A percentile compares a stretch with the other conserved stretches of the same genome.
These are phyloP conservation scores for Cyanistes caeruleus DNA, from an alignment of 2,113 vertebrate genomes.

Conservation along the genomic window DNA sequence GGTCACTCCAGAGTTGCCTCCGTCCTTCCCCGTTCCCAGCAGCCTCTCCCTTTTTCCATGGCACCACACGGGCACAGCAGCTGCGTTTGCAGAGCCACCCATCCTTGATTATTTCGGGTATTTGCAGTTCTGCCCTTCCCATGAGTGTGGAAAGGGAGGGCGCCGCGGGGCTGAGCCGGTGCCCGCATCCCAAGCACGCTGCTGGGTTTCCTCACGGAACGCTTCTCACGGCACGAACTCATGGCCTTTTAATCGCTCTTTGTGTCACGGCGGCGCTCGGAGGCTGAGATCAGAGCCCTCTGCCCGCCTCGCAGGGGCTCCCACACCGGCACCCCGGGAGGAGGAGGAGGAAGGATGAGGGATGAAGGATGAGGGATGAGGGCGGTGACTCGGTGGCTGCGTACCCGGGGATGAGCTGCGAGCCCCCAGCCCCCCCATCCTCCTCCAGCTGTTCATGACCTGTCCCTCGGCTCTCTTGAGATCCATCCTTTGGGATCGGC, in stretches of 20 bases:
- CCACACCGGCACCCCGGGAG: background rate
- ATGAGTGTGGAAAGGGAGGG: background rate
- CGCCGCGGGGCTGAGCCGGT: rapidly evolving
- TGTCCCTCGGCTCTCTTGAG: background rate
- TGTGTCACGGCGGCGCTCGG: background rate
- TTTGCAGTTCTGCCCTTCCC: background rate
- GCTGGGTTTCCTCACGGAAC: rapidly evolving
- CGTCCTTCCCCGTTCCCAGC: background rate
- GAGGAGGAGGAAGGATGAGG: background rate
- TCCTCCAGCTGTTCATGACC: background rate
- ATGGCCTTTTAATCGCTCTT: background rate
- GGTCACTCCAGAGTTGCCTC: background rate
- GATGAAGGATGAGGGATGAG: background rate
- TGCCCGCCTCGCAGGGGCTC: rapidly evolving
- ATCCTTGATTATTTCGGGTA: rapidly evolving
- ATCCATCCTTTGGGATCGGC: background rate
- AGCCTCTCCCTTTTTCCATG: background rate
- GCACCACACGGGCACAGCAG: background rate
- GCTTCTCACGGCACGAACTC: background rate
- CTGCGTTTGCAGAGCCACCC: background rate
- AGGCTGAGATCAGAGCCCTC: background rate
- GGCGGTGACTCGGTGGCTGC: rapidly evolving
- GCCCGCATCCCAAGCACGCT: background rate
- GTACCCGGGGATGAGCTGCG: rapidly evolving
- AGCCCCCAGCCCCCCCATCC: background rate